A percentile compares a stretch with the other conserved stretches of the same genome.
Evolutionary conservation across 2,113 vertebrate genomes (phyloP).

Genomic region (Leucoraja erinaceus): DNA sequence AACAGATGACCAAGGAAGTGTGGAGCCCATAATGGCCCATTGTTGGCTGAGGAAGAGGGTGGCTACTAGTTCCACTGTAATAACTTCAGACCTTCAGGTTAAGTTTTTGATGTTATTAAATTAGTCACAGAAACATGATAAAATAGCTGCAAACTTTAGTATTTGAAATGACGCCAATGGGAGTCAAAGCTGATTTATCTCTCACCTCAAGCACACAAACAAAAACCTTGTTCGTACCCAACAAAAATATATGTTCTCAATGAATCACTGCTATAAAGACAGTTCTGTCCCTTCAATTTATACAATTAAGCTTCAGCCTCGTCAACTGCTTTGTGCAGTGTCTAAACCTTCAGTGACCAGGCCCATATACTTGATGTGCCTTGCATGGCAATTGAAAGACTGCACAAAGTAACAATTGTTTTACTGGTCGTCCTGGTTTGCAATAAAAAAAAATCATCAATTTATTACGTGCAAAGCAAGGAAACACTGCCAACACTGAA

Average conservation of each 20-base stretch:
- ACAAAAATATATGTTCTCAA: neutral
- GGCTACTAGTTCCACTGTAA: too few relatives aligned
- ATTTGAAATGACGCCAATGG: neutral
- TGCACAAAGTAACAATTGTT: constrained; percentile 42
- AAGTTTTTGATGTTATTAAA: neutral
- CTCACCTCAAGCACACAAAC: neutral
- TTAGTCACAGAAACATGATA: too few relatives aligned
- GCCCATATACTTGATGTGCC: constrained; percentile 33
- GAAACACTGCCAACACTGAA: constrained; percentile 31
- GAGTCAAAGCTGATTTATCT: neutral
- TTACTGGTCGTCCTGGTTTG: neutral
- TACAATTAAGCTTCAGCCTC: neutral
- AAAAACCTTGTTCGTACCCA: neutral
- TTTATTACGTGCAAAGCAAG: constrained; percentile 39
- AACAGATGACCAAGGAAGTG: too few relatives aligned
- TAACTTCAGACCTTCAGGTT: neutral
- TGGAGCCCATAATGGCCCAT: too few relatives aligned
- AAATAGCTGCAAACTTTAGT: neutral
- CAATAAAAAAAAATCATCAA: constrained; percentile 40
- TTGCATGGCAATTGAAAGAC: constrained; percentile 44
- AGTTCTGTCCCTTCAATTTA: neutral
- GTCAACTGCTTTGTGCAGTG: neutral
- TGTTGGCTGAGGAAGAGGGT: too few relatives aligned
- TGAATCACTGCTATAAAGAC: neutral
- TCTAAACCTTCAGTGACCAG: neutral